Percentiles rank a stretch among this genome's conserved stretches.
phyloP scores from a whole-genome alignment of 2,888 invertebrate genomes.

The Trissolcus brochymenae region DNA sequence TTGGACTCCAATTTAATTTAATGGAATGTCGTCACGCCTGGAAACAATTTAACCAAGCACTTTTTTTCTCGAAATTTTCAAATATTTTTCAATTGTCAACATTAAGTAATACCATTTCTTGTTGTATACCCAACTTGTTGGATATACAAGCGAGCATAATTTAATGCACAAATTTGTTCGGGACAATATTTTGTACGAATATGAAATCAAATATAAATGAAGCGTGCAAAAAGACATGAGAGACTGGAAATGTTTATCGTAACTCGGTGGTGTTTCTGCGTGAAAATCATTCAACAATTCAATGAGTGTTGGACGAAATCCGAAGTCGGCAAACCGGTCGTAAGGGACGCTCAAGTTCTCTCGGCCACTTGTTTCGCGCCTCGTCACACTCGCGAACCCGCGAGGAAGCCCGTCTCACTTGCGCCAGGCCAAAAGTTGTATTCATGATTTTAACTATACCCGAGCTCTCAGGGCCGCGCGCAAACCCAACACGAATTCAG shows the following conservation, averaged over 20 bases:
- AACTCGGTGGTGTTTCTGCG: slow-evolving; percentile 55
- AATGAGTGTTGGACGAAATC: slow-evolving; percentile 58
- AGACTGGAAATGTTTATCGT: slow-evolving; percentile 44
- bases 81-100: too few relatives aligned
- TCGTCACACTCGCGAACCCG: slow-evolving; percentile 41
- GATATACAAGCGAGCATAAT: slow-evolving; percentile 14
- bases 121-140: too few relatives aligned
- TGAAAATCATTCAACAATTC: slow-evolving; percentile 58
- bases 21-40: too few relatives aligned
- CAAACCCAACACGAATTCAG: slow-evolving; percentile 28
- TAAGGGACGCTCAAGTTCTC: slow-evolving; percentile 50
- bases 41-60: too few relatives aligned
- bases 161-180: slow-evolving; percentile 46
- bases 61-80: too few relatives aligned
- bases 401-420: slow-evolving; percentile 7
- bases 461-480: slow-evolving; percentile 46
- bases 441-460: slow-evolving; percentile 51
- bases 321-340: slow-evolving; percentile 59
- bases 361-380: slow-evolving; percentile 40
- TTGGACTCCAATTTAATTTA: too few relatives aligned
- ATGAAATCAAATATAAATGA: slow-evolving; percentile 31
- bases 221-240: slow-evolving; percentile 42
- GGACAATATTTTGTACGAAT: slow-evolving; percentile 34
- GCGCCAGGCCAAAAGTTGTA: slow-evolving; percentile 23
- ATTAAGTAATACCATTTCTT: too few relatives aligned